phyloP scores from a whole-genome alignment of 2,888 invertebrate species.

The Opisthograptis luteolata region DNA sequence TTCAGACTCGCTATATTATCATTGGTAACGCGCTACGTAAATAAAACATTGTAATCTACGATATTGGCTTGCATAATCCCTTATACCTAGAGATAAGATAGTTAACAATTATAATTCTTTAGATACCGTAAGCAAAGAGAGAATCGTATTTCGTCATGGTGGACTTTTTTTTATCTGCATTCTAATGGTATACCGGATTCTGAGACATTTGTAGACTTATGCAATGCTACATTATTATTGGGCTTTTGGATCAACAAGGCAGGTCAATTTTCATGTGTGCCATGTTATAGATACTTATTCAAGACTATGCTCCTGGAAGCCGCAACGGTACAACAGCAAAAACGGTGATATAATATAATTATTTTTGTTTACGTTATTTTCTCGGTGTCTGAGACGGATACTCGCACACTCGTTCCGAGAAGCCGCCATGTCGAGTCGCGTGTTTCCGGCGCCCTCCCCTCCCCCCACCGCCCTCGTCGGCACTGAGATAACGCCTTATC shows the following conservation, averaged over 20 bases:
- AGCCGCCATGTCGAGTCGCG: constrained; percentile 61
- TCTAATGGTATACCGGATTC: constrained; percentile 26
- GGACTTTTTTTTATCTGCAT: constrained; percentile 26
- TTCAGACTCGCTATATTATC: constrained; percentile 15
- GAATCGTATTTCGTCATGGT: constrained; percentile 7
- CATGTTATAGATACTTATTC: neutral
- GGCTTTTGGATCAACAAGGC: neutral
- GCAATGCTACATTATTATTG: constrained; percentile 14
- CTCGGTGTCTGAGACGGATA: constrained; percentile 52
- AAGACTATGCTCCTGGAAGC: neutral
- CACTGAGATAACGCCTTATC: constrained; percentile 78
- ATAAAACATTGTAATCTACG: constrained; percentile 14
- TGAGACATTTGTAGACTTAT: constrained; percentile 24
- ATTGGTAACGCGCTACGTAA: constrained; percentile 20
- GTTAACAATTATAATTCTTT: constrained; percentile 30
- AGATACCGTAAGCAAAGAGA: constrained; percentile 16
- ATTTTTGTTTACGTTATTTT: constrained; percentile 39
- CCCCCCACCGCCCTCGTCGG: constrained; percentile 49
- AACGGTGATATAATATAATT: constrained; percentile 21
- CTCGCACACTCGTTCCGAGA: constrained; percentile 60
- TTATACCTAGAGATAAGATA: constrained; percentile 33
- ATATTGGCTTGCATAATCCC: constrained; percentile 28
- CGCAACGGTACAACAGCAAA: constrained; percentile 34
- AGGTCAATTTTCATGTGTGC: neutral
- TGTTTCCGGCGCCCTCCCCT: constrained; percentile 68